Evolutionary conservation across 64 coral and sea anemone species (phyloP).

Genomic region (Stichodactyla helianthus): DNA sequence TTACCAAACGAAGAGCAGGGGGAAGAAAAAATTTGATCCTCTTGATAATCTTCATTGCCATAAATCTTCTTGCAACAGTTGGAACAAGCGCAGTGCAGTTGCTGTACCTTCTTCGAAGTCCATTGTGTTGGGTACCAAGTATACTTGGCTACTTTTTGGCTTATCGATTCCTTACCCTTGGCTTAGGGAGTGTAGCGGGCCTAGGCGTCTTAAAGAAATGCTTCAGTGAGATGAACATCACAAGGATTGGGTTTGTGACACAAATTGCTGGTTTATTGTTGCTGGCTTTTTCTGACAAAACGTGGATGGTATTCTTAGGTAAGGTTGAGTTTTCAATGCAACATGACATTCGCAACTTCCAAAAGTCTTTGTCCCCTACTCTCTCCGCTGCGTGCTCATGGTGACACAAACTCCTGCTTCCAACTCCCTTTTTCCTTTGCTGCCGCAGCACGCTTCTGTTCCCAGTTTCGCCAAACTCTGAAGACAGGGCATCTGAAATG

Average conservation of each 20-base stretch:
- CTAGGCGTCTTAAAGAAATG: conserved; percentile 45
- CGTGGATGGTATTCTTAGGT: conserved; percentile 87
- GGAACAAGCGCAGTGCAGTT: conserved; percentile 46
- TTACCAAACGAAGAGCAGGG: conserved; percentile 37
- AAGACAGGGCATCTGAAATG: too few relatives aligned
- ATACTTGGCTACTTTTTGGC: conserved; percentile 74
- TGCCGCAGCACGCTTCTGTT: too few relatives aligned
- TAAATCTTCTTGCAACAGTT: conserved; percentile 35
- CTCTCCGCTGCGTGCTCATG: too few relatives aligned
- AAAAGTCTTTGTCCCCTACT: too few relatives aligned
- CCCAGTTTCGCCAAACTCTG: too few relatives aligned
- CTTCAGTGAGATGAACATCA: conserved; percentile 49
- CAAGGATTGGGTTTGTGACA: conserved; percentile 46
- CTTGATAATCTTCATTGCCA: conserved; percentile 28
- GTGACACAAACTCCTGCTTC: too few relatives aligned
- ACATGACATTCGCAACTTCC: too few relatives aligned
- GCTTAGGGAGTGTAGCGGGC: conserved; percentile 48
- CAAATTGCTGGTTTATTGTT: conserved; percentile 50
- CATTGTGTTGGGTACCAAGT: conserved; percentile 64
- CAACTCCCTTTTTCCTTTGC: too few relatives aligned
- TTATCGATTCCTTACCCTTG: conserved; percentile 51
- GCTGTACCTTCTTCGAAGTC: conserved; percentile 62
- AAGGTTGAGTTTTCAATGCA: not conserved
- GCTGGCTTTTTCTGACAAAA: conserved; percentile 65
- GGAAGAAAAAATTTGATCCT: conserved; percentile 45